These are phyloP conservation scores for Akabosia matsudoensis DNA, from an alignment of 1,140 invertebrate genomes.

Conservation along the genomic window DNA sequence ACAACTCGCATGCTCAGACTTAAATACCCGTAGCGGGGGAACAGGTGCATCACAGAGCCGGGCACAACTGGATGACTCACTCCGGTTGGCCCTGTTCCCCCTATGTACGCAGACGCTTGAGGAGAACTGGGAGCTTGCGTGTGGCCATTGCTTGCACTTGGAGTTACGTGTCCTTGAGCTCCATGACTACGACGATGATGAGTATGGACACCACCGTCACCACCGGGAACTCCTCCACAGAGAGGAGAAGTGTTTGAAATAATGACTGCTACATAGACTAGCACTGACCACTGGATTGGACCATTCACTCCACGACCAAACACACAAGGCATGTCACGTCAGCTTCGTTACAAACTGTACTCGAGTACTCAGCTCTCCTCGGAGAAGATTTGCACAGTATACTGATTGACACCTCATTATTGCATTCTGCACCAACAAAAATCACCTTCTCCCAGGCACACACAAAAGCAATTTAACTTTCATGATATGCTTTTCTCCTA, in stretches of 20 bases:
- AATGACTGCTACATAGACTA: conserved; percentile 1
- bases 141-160: not conserved
- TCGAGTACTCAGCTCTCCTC: not conserved
- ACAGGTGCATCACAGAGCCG: conserved; percentile 43
- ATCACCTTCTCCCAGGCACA: no score
- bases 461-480: no score
- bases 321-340: conserved; percentile 5
- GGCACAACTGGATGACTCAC: conserved; percentile 43
- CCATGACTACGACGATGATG: conserved; percentile 18
- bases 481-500: no score
- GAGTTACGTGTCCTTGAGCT: not conserved
- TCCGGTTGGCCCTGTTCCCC: conserved; percentile 10
- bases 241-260: not conserved
- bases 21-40: conserved; percentile 67
- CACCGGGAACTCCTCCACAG: conserved; percentile 20
- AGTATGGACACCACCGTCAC: not conserved
- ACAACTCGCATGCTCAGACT: conserved; percentile 80
- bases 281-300: conserved; percentile 4
- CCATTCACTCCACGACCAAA: not conserved
- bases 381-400: not conserved
- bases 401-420: not conserved
- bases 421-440: no score
- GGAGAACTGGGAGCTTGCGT: not conserved
- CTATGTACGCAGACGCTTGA: not conserved
- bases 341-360: not conserved